phyloP scores from a whole-genome alignment of 1,140 invertebrate genomes.

The Cherax destructor region DNA sequence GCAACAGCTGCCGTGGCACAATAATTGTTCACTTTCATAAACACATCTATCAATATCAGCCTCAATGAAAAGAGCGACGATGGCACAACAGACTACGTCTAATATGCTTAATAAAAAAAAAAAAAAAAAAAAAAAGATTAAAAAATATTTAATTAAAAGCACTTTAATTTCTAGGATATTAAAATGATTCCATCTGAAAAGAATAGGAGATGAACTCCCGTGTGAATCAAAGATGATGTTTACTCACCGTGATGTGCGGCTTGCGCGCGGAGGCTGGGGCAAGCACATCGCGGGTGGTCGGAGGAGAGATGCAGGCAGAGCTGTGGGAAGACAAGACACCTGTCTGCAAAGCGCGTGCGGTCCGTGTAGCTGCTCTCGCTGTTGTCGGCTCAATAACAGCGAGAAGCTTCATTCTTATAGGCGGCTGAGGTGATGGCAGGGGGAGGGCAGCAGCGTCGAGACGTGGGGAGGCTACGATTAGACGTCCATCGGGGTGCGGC shows the following conservation, averaged over 20 bases:
- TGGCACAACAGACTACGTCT: too few relatives aligned
- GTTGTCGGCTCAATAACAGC: conserved; percentile 63
- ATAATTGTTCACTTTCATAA: not conserved
- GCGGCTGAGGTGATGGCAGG: conserved; percentile 34
- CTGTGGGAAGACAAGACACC: not conserved
- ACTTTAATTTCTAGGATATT: too few relatives aligned
- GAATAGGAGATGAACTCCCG: too few relatives aligned
- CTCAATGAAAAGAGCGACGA: too few relatives aligned
- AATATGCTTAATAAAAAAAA: not conserved
- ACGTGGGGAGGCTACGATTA: not conserved
- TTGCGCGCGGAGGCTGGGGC: not conserved
- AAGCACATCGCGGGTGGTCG: not conserved
- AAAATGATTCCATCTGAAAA: too few relatives aligned
- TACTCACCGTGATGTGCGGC: conserved; percentile 19
- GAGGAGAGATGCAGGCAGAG: not conserved
- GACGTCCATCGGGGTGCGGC: conserved; percentile 16
- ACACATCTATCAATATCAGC: not conserved
- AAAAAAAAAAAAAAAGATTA: not conserved
- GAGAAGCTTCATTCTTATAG: conserved; percentile 54
- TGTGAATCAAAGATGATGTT: not conserved
- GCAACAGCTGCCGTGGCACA: not conserved
- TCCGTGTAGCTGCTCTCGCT: conserved; percentile 31
- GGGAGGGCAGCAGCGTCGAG: conserved; percentile 14
- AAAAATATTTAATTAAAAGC: too few relatives aligned
- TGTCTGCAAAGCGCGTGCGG: conserved; percentile 41